Base-by-base conservation (phyloP, 2,888 invertebrate species). In the Cremastinae sp. region DNA sequence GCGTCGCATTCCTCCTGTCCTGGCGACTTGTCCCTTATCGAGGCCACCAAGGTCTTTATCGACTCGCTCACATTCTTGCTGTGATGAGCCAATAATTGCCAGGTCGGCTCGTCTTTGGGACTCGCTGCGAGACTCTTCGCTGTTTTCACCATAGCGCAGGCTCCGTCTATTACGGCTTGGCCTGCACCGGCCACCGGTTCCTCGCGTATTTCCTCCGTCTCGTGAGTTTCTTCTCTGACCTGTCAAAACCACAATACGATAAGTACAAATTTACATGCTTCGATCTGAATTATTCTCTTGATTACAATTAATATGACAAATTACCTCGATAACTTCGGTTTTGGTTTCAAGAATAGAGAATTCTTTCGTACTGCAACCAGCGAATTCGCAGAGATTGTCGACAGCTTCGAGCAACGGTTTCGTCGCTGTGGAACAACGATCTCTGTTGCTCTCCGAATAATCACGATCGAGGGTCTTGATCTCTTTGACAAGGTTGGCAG, bases 41-140 rank as follows among this genome's bases (percentile, higher is more conserved):
- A 96, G 10, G 96, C 94, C 2, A 98, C 98, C 2, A 99, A 92
- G 9, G 94, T 93, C 90, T 99, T 99, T 87, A 99, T 98, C 28
- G 97, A 96, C 89, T 99, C 98, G 0, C 98, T 98, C 0, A 99
- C 98, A 61, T 94, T 95, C 89, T 97, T 98, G 87, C 98, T 98
- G 91, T 98, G 97, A 83, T 94, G 94, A 0, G 98, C 98, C 76
- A 99, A 93, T 73, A 95, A 92, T 88, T 98, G 98, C 98, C 99
- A 99, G 18, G 97, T 97, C 0, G 95, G 93, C 1, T 98, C 96
- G 90, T 99, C 98, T 79, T 95, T 94, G 0, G 98, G 97, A 58
- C 95, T 93, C 28, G 97, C 93, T 0, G 97, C 97, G 77, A 99
- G 91, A 62, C 94, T 95, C 86, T 96, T 96, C 0, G 98, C 98